phyloP scores from a whole-genome alignment of 2,113 vertebrate species.

The Cryptotis parvus region DNA sequence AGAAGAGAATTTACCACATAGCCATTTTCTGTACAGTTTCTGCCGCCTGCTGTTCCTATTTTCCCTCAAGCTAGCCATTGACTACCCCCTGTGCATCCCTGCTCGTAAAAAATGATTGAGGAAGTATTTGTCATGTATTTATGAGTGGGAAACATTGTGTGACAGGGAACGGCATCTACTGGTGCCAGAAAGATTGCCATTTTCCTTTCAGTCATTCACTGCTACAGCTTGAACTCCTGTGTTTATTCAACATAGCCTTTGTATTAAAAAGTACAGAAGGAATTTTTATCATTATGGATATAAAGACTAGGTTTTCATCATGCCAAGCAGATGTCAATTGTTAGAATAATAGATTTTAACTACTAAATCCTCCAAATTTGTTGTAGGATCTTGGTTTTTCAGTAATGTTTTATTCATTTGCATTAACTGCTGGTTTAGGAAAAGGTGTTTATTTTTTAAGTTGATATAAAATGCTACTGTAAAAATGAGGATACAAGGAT shows the following conservation, averaged over 20 bases:
- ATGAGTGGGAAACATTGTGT: conserved; percentile 97
- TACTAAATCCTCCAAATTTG: conserved; percentile 83
- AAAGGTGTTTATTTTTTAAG: conserved; percentile 74
- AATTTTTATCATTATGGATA: conserved; percentile 85
- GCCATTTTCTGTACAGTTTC: conserved; percentile 96
- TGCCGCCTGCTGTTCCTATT: conserved; percentile 97
- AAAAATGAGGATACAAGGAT: conserved; percentile 76
- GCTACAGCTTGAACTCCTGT: conserved; percentile 88
- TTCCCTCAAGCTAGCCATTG: conserved; percentile 96
- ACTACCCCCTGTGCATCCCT: conserved; percentile 97
- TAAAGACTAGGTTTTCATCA: conserved; percentile 82
- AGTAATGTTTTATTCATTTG: conserved; percentile 78
- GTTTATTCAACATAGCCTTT: conserved; percentile 87
- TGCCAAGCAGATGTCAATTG: conserved; percentile 84
- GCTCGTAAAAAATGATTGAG: conserved; percentile 99
- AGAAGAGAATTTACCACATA: conserved; percentile 96
- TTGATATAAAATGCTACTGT: conserved; percentile 69
- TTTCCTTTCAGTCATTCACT: conserved; percentile 86
- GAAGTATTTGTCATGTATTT: conserved; percentile 99
- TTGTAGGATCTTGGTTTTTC: conserved; percentile 72
- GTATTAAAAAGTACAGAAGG: conserved; percentile 85
- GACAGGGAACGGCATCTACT: conserved; percentile 95
- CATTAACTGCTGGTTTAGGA: conserved; percentile 68
- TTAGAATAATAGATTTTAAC: conserved; percentile 84
- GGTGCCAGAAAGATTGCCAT: conserved; percentile 92